Conservation (phyloP, 2,113 vertebrate genomes). For the Thalassarche chlororhynchos region DNA sequence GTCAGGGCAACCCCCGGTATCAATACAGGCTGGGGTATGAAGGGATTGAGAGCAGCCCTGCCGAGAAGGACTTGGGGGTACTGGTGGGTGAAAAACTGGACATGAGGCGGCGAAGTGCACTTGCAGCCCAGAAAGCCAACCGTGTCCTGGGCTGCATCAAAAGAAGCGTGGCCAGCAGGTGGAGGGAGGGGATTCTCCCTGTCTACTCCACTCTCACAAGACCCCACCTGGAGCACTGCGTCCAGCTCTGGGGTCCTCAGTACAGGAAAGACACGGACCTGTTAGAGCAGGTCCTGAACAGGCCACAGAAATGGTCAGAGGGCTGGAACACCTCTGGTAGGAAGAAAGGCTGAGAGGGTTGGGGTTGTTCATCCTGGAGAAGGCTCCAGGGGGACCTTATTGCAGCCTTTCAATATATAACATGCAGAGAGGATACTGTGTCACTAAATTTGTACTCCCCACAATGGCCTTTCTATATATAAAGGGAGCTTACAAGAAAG, state of each 20-base stretch:
- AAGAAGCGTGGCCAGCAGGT: too few relatives aligned
- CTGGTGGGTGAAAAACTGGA: neutral
- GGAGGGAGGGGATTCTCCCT: too few relatives aligned
- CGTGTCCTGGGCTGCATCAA: neutral
- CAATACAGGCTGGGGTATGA: neutral
- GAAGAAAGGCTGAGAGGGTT: neutral
- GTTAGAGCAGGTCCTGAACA: neutral
- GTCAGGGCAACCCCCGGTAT: neutral
- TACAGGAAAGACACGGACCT: too few relatives aligned
- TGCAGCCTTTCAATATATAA: neutral
- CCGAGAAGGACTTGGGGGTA: neutral
- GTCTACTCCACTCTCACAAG: too few relatives aligned
- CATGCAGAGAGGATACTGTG: neutral
- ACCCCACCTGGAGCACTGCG: neutral
- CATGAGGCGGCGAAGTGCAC: accelerated
- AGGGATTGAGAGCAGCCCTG: neutral
- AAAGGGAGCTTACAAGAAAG: neutral
- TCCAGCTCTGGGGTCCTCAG: neutral
- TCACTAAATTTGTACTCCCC: neutral
- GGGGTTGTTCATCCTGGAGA: neutral
- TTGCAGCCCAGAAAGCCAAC: too few relatives aligned
- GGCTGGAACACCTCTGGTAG: neutral
- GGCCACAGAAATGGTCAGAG: neutral
- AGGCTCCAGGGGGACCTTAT: neutral
- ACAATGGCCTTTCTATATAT: neutral